Evolutionary conservation across 2,113 vertebrate species (phyloP), one percentile per base, ranked within the genome.

Genomic region (Romanogobio albipinnatus): DNA sequence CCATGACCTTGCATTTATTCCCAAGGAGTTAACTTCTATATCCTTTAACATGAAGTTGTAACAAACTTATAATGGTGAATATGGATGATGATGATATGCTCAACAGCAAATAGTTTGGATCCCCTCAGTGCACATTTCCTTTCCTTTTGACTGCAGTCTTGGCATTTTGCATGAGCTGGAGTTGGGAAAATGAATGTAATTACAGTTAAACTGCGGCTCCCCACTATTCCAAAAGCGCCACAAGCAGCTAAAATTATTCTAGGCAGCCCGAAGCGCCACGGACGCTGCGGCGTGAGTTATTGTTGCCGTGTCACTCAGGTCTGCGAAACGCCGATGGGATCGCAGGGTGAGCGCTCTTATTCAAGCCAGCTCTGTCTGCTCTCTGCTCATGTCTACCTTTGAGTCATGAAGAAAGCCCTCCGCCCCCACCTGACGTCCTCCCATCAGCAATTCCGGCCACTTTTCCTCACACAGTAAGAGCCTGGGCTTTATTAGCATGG

Each of bases 161-260:
- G 64, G 70, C 78, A 85, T 74, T 85, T 81, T 76, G 58, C 29
- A 3, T 45, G 10, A 81, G 56, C 22, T 39, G 15, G 15, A 66
- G 33, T 76, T 17, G 87, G 86, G 91, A 84, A 92, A 91, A 93
- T 90, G 92, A 92, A 93, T 91, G 92, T 92, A 94, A 94, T 94
- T 93, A 93, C 92, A 91, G 88, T 90, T 92, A 93, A 94, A 94
- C 92, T 92, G 89, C 88, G 91, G 91, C 92, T 89, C 92, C 93
- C 92, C 87, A 87, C 93, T 90, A 93, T 89, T 91, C 92, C 91
- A 90, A 91, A 93, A 93, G 87, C 81, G 90, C 88, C 90, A 88
- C 75, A 85, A 87, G 86, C 90, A 88, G 88, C 45, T 88, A 86
- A 92, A 92, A 92, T 93, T 86, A 92, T 90, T 91, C 90, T 89